Evolutionary conservation across 2,113 vertebrate genomes (phyloP).

Genomic region (Epinephelus lanceolatus): DNA sequence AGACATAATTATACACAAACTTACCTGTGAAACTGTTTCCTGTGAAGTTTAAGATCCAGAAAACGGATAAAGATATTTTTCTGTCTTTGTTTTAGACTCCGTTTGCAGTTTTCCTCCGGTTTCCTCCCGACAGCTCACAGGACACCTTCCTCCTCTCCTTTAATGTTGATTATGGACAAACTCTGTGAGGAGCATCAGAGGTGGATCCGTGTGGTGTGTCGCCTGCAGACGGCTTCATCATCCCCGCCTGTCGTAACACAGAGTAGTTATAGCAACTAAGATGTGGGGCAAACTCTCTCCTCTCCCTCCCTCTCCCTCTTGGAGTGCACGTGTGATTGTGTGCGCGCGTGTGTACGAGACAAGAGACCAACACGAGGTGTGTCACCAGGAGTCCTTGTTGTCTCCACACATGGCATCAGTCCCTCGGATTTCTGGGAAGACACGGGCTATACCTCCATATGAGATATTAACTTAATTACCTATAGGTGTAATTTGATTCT

Average conservation of each 20-base stretch:
- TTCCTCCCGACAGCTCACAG: background rate
- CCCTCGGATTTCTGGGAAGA: slow-evolving; percentile 38
- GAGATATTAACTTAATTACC: slow-evolving; percentile 49
- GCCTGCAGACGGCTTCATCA: slow-evolving; percentile 50
- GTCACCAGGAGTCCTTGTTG: slow-evolving; percentile 15
- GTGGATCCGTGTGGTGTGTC: slow-evolving; percentile 39
- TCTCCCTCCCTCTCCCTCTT: slow-evolving; percentile 3
- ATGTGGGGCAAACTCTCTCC: slow-evolving; percentile 41
- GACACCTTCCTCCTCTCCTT: background rate
- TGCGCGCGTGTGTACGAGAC: background rate
- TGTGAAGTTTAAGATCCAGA: slow-evolving; percentile 45
- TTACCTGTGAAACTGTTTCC: slow-evolving; percentile 44
- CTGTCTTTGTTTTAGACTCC: background rate
- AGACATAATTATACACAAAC: background rate
- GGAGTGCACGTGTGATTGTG: background rate
- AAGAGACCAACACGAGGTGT: slow-evolving; percentile 43
- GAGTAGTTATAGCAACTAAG: slow-evolving; percentile 53
- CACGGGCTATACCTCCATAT: slow-evolving; percentile 22
- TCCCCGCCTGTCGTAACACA: slow-evolving; percentile 39
- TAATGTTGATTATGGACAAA: background rate
- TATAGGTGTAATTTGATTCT: slow-evolving; percentile 53
- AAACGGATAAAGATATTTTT: background rate
- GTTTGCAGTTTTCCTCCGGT: slow-evolving; percentile 1
- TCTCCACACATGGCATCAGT: slow-evolving; percentile 21
- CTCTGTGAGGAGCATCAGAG: background rate